These are phyloP conservation scores for Drosophila willistoni DNA, from an alignment of 1,140 invertebrate genomes.

Conservation along the genomic window DNA sequence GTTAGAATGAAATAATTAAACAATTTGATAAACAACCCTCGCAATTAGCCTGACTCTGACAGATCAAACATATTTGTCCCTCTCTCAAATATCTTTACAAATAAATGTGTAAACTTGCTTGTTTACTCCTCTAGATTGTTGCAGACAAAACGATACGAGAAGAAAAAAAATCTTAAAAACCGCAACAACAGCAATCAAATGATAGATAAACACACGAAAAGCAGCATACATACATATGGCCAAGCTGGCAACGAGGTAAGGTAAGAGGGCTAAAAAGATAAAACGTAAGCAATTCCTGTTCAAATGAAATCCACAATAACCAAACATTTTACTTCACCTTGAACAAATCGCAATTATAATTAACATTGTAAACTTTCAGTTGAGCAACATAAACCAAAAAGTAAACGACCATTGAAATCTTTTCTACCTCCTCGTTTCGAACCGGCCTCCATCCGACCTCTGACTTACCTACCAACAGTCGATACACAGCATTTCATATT, in stretches of 20 bases:
- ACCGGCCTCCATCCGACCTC: not conserved
- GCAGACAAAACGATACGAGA: too few relatives aligned
- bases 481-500: constrained; percentile 32
- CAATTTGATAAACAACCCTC: too few relatives aligned
- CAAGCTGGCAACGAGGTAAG: not conserved
- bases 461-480: not conserved
- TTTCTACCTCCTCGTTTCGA: constrained; percentile 5
- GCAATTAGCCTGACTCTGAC: too few relatives aligned
- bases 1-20: too few relatives aligned
- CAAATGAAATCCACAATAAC: constrained; percentile 10
- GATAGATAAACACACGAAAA: not conserved
- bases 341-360: constrained; percentile 53
- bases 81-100: too few relatives aligned
- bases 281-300: constrained; percentile 10
- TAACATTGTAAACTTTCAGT: constrained; percentile 60
- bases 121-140: too few relatives aligned
- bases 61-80: too few relatives aligned
- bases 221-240: not conserved
- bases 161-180: not conserved
- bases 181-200: constrained; percentile 11
- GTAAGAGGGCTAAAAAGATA: not conserved
- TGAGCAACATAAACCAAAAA: constrained; percentile 23
- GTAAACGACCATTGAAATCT: constrained; percentile 46
- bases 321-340: constrained; percentile 23
- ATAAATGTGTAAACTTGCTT: too few relatives aligned